Conservation (phyloP, 2,888 invertebrate genomes). For the Leucoma salicis region DNA sequence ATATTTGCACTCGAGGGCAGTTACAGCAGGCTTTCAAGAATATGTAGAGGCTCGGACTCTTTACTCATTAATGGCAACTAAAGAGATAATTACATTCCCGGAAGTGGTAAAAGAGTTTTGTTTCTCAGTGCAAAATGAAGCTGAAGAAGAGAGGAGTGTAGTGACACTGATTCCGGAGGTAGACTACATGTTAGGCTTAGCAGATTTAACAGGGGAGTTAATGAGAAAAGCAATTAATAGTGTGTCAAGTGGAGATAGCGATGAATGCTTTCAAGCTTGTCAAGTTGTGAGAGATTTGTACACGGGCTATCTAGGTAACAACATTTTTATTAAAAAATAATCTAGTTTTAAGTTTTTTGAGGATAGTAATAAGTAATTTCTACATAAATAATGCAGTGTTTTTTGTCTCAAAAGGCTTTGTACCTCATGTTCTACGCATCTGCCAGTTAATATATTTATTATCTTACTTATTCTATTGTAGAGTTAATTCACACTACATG, state of each 20-base stretch:
- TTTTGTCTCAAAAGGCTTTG: too few relatives aligned
- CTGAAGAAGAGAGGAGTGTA: slow-evolving; percentile 42
- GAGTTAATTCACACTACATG: too few relatives aligned
- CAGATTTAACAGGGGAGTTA: slow-evolving; percentile 94
- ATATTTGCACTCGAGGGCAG: slow-evolving; percentile 66
- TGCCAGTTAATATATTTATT: too few relatives aligned
- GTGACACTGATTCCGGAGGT: slow-evolving; percentile 64
- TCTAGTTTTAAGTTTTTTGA: too few relatives aligned
- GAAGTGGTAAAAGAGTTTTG: slow-evolving; percentile 80
- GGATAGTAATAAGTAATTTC: too few relatives aligned
- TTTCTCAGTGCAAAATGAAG: slow-evolving; percentile 49
- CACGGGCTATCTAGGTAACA: slow-evolving; percentile 83
- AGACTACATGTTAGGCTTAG: slow-evolving; percentile 88
- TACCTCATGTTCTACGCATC: too few relatives aligned
- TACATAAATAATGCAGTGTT: too few relatives aligned
- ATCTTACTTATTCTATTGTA: too few relatives aligned
- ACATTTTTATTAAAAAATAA: not conserved
- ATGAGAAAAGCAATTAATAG: slow-evolving; percentile 95
- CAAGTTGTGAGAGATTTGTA: slow-evolving; percentile 86
- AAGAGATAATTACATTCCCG: slow-evolving; percentile 82
- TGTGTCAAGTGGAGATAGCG: slow-evolving; percentile 88
- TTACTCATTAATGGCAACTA: slow-evolving; percentile 85
- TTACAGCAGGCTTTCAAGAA: slow-evolving; percentile 85
- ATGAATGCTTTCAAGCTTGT: slow-evolving; percentile 87
- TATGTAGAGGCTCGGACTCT: slow-evolving; percentile 93